Conservation (phyloP, 2,888 invertebrate genomes). For the Periphyllus acericola region DNA sequence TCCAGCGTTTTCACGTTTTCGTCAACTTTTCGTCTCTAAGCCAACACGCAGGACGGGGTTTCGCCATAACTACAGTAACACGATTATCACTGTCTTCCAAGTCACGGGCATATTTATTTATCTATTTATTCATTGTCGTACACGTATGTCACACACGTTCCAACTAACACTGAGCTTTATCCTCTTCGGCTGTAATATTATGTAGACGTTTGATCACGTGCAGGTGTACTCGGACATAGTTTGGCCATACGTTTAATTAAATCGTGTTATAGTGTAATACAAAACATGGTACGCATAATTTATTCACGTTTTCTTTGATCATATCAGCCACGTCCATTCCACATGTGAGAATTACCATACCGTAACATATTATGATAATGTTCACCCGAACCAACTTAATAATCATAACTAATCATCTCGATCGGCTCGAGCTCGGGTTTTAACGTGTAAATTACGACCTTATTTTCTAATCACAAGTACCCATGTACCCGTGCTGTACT, state of each 20-base stretch:
- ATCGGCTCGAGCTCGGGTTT: conserved; percentile 23
- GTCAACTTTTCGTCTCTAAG: no score
- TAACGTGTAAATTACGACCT: background rate
- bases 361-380: background rate
- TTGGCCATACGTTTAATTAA: background rate
- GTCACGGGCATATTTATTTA: no score
- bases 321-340: background rate
- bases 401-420: conserved; percentile 15
- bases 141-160: no score
- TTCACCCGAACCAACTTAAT: background rate
- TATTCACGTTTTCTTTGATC: background rate
- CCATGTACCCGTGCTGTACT: background rate
- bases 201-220: background rate
- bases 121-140: no score
- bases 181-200: background rate
- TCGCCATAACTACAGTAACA: no score
- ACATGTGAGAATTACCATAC: conserved; percentile 21
- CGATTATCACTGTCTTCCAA: no score
- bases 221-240: background rate
- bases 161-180: background rate
- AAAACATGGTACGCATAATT: no score
- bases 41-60: no score
- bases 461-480: background rate
- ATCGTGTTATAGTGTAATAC: background rate
- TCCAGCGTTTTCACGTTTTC: no score